Percentiles rank a stretch among this genome's conserved stretches.
Evolutionary conservation across 92 coral and sea anemone genomes (phyloP).

Genomic region (Scolanthus callimorphus): DNA sequence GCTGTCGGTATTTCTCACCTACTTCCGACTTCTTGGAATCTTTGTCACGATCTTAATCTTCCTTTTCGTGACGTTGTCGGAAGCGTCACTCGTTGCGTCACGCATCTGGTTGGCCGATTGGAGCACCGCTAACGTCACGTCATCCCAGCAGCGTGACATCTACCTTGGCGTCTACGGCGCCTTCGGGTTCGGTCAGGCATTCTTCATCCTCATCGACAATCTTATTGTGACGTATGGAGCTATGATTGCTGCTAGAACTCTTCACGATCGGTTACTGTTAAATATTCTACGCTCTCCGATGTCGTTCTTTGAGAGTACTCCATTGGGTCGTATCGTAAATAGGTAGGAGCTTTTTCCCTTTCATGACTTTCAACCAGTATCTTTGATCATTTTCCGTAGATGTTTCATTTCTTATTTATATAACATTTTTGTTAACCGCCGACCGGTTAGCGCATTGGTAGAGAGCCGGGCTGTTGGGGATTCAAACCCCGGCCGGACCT

Average conservation of each 20-base stretch:
- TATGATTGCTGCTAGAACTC: conserved; percentile 43
- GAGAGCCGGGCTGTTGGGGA: too few relatives aligned
- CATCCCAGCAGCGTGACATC: conserved; percentile 34
- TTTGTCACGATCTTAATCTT: conserved; percentile 31
- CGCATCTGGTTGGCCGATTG: conserved; percentile 82
- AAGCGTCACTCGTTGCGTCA: conserved; percentile 43
- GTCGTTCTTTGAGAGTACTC: conserved; percentile 82
- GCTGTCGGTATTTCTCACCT: conserved; percentile 42
- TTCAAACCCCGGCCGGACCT: too few relatives aligned
- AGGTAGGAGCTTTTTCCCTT: too few relatives aligned
- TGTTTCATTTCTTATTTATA: too few relatives aligned
- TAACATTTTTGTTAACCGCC: too few relatives aligned
- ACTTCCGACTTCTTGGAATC: conserved; percentile 49
- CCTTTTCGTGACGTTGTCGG: conserved; percentile 29
- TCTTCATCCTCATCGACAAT: conserved; percentile 25
- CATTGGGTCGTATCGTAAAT: conserved; percentile 77
- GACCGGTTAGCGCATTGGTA: too few relatives aligned
- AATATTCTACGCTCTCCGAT: conserved; percentile 66
- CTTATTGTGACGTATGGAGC: conserved; percentile 37
- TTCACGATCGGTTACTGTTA: conserved; percentile 48
- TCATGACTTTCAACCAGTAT: too few relatives aligned
- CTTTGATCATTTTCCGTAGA: too few relatives aligned
- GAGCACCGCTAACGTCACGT: conserved; percentile 70
- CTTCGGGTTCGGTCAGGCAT: conserved; percentile 57
- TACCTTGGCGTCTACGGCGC: conserved; percentile 67